A percentile compares a stretch with the other conserved stretches of the same genome.
phyloP scores from a whole-genome alignment of 2,888 invertebrate genomes.

The Dorcus hopei region DNA sequence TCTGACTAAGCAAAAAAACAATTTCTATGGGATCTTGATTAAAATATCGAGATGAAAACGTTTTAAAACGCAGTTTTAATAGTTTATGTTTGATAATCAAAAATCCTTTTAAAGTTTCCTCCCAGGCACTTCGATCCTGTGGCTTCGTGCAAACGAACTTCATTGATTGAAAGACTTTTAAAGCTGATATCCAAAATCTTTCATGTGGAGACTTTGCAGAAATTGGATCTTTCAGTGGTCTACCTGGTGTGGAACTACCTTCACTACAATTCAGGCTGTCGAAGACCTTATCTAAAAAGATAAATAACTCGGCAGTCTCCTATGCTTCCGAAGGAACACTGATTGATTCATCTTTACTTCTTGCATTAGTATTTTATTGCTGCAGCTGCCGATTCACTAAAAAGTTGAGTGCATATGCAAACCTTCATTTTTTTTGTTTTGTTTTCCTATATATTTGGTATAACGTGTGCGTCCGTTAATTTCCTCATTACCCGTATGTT shows the following conservation, averaged over 20 bases:
- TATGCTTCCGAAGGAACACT: conserved; percentile 4
- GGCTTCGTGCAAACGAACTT: no score
- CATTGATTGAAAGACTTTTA: no score
- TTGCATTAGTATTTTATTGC: conserved; percentile 16
- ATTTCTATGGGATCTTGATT: no score
- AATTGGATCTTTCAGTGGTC: neutral
- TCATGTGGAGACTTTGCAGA: no score
- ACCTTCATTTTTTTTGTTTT: conserved; percentile 29
- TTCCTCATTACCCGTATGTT: conserved; percentile 17
- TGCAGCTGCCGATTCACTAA: conserved; percentile 22
- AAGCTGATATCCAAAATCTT: no score
- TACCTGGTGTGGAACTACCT: neutral
- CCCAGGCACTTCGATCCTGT: no score
- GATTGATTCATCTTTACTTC: neutral
- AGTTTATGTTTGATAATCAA: no score
- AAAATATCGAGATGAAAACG: no score
- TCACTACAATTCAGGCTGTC: conserved; percentile 16
- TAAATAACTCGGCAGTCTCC: conserved; percentile 21
- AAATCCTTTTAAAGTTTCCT: no score
- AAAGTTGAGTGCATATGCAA: conserved; percentile 21
- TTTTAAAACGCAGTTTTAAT: no score
- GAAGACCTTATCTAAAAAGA: conserved; percentile 21
- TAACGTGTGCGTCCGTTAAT: conserved; percentile 20
- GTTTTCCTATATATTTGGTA: conserved; percentile 16
- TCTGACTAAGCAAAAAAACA: no score